Evolutionary conservation across 2,113 vertebrate genomes (phyloP), one percentile per base, ranked within the genome.

Genomic region (Aptenodytes forsteri): DNA sequence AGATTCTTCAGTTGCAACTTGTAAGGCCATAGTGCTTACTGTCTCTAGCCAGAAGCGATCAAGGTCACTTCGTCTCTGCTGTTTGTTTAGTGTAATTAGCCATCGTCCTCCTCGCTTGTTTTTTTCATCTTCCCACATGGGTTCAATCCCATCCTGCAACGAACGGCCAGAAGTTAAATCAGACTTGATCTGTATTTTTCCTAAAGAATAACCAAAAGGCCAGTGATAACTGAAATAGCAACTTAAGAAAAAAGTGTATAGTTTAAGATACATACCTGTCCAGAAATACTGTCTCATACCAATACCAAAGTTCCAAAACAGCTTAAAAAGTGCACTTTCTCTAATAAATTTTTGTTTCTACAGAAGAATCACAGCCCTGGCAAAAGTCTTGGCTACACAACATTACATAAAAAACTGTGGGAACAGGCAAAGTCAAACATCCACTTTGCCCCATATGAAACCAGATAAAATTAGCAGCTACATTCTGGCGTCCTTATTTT

Each of bases 31-130:
- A 95, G 95, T 89, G 89, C 98, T 95, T 97, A 99, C 99, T 95
- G 99, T 99, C 98, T 99, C 99, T 97, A 99, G 98, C 99, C 99
- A 99, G 98, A 99, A 99, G 93, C 99, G 99, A 98, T 99, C 99
- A 83, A 99, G 98, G 97, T 99, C 99, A 78, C 98, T 97, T 98
- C 98, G 98, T 93, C 99, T 99, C 98, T 99, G 99, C 98, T 99
- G 99, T 94, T 99, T 99, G 90, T 99, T 99, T 95, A 99, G 98
- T 49, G 99, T 99, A 96, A 99, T 99, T 89, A 99, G 98, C 99
- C 99, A 99, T 97, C 99, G 98, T 75, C 99, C 99, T 46, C 99
- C 99, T 89, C 98, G 97, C 82, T 99, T 99, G 96, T 99, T 99
- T 90, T 98, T 98, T 58, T 99, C 99, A 76, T 99, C 99, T 98